Percentiles rank a stretch among this genome's conserved stretches.
Evolutionary conservation across 2,888 invertebrate genomes (phyloP).

Genomic region (Campopleginae sp.): DNA sequence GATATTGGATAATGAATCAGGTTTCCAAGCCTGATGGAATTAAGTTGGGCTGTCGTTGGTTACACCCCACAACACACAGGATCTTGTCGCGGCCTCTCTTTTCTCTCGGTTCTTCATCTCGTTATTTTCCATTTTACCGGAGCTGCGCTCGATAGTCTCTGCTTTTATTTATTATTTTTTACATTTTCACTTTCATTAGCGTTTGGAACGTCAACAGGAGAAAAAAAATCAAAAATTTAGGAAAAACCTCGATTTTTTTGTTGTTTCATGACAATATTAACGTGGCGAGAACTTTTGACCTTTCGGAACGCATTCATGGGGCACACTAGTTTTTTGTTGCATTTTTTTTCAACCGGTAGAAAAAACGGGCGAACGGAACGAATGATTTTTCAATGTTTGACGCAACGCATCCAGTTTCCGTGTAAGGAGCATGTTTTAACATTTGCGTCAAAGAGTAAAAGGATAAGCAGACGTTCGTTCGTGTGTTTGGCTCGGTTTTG

Average conservation of each 20-base stretch:
- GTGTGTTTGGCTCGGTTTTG: conserved; percentile 32
- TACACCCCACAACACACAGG: conserved; percentile 19
- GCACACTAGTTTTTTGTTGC: background rate
- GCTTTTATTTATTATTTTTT: background rate
- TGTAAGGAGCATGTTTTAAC: background rate
- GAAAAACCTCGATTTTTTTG: background rate
- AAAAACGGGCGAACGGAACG: conserved; percentile 8
- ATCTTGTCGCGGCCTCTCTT: conserved; percentile 35
- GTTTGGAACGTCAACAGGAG: background rate
- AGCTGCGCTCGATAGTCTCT: background rate
- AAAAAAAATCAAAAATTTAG: background rate
- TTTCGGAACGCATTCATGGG: background rate
- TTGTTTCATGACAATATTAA: background rate
- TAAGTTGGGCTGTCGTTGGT: conserved; percentile 73
- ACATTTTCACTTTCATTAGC: conserved; percentile 24
- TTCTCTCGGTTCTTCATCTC: conserved; percentile 34
- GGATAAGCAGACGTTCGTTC: background rate
- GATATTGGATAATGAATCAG: conserved; percentile 84
- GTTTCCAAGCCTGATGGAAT: conserved; percentile 81
- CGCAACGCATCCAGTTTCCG: conserved; percentile 14
- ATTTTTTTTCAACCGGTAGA: background rate
- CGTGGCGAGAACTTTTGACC: background rate
- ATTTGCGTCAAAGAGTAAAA: conserved; percentile 7
- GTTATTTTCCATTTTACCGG: conserved; percentile 20
- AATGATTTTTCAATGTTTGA: conserved; percentile 46